Evolutionary conservation across 2,888 invertebrate species (phyloP), one percentile per base, ranked within the genome.

Genomic region (Nomada ferruginata): DNA sequence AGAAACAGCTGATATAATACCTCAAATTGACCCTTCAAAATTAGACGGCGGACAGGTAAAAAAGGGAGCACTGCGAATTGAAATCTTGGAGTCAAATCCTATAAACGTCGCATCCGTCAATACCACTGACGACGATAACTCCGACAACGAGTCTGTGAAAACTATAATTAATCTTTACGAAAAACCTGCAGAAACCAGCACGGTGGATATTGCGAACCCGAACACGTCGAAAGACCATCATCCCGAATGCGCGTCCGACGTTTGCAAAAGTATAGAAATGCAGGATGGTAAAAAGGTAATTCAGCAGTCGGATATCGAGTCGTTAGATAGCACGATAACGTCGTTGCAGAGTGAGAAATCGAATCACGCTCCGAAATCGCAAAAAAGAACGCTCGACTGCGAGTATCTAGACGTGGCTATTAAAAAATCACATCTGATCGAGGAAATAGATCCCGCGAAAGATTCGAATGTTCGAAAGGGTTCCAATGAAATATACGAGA

Each of bases 91-190:
- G 15, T 44, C 36, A 11, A 57, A 9, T 18, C 55, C 60, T 7
- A 2, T 13, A 26, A 55, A 42, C 2, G 9, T 20, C 44, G 13
- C 44, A 53, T 15, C 42, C 2, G 15, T 44, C 0, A 52, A 79
- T 52, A 71, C 53, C 3, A 29, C 52, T 2, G 69, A 66, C 0
- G 42, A 75, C 7, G 81, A 84, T 1, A 79, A 82, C 13, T 82
- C 85, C 2, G 82, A 85, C 2, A 68, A 68, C 10, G 85, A 85
- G 10, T 85, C 85, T 0, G 76, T 77, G 7, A 79, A 77, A 52
- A 85, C 85, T 10, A 71, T 79, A 29, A 76, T 76, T 26, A 66
- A 85, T 23, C 5, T 65, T 15, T 65, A 65, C 20, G 75, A 82
- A 10, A 50, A 57, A 55, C 0, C 47, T 1, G 2, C 11, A 26